Evolutionary conservation across 2,888 invertebrate species (phyloP).

Genomic region (Cephalotes varians): DNA sequence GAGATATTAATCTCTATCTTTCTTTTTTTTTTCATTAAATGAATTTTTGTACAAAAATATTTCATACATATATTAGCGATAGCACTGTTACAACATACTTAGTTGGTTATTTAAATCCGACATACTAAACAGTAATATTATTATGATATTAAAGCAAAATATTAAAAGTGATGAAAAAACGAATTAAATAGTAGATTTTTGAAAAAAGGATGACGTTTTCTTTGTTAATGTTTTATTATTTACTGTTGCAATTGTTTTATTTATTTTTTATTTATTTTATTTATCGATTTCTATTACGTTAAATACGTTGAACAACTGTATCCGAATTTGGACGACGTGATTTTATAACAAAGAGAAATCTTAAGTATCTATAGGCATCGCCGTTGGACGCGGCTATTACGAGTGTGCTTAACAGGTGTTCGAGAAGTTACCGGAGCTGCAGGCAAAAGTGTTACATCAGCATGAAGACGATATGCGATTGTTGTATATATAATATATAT

Average conservation of each 20-base stretch:
- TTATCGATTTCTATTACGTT: too few species aligned
- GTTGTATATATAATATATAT: background rate
- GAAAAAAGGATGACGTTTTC: background rate
- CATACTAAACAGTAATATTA: background rate
- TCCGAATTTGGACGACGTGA: background rate
- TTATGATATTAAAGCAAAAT: background rate
- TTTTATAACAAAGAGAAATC: slow-evolving; percentile 23
- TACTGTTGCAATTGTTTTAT: too few species aligned
- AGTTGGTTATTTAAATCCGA: background rate
- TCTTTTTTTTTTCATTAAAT: background rate
- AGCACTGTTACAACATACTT: background rate
- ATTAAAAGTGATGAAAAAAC: background rate
- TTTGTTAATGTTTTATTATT: background rate
- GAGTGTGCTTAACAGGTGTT: slow-evolving; percentile 55
- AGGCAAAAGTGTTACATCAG: slow-evolving; percentile 53
- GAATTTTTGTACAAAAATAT: background rate
- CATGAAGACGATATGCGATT: slow-evolving; percentile 24
- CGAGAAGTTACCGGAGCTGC: slow-evolving; percentile 53
- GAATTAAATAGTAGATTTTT: background rate
- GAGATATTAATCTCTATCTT: background rate
- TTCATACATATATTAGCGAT: background rate
- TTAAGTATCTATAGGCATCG: slow-evolving; percentile 1
- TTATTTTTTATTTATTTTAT: background rate
- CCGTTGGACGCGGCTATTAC: slow-evolving; percentile 12
- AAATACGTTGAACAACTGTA: slow-evolving; percentile 1